A percentile compares a stretch with the other conserved stretches of the same genome.
phyloP scores from a whole-genome alignment of 2,888 invertebrate species.

The Amblyjoppa fuscipennis region DNA sequence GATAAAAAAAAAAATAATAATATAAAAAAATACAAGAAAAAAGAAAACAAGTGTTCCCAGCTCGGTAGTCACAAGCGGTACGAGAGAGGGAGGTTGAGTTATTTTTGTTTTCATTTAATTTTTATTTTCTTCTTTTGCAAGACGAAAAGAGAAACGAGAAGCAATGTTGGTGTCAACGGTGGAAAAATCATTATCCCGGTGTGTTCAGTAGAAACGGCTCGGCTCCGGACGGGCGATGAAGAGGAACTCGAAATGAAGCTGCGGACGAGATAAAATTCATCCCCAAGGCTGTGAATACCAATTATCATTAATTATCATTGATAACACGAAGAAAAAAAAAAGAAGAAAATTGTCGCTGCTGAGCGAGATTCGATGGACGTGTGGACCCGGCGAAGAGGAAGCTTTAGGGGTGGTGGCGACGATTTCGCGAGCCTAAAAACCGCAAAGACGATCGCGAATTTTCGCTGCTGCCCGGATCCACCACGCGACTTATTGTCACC shows the following conservation, averaged over 20 bases:
- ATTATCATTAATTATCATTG: conserved; percentile 18
- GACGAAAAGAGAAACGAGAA: background rate
- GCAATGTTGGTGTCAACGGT: background rate
- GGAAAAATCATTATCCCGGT: conserved; percentile 1
- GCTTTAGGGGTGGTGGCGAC: conserved; percentile 44
- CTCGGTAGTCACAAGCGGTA: background rate
- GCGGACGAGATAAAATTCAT: conserved; percentile 5
- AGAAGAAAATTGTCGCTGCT: background rate
- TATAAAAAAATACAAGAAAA: background rate
- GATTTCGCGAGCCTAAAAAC: conserved; percentile 12
- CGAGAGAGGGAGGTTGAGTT: conserved; percentile 1
- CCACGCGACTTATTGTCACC: conserved; percentile 28
- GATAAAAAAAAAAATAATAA: background rate
- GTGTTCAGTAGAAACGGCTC: conserved; percentile 16
- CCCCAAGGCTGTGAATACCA: conserved; percentile 22
- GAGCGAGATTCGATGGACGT: conserved; percentile 55
- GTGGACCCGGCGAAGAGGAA: conserved; percentile 47
- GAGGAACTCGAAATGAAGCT: background rate
- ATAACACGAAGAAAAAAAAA: background rate
- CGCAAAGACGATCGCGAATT: background rate
- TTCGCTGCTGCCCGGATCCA: conserved; percentile 5
- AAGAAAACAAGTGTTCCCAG: background rate
- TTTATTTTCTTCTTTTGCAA: background rate
- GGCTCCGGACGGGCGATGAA: background rate
- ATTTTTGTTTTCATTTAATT: background rate